Evolutionary conservation across 1,140 invertebrate species (phyloP).

Genomic region (Drosophila erecta): DNA sequence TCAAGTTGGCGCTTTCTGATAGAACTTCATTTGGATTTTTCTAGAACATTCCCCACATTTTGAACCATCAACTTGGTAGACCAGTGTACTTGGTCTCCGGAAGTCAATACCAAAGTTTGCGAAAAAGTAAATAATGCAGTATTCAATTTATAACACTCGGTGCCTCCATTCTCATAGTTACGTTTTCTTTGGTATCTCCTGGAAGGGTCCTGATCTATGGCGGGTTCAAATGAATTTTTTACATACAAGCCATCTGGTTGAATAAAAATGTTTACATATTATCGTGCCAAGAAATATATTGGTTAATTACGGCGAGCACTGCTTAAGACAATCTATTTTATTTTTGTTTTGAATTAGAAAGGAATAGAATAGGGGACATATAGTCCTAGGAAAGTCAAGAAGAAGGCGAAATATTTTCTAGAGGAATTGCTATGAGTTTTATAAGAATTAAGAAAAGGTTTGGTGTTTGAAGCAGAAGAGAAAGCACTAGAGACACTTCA

Average conservation of each 20-base stretch:
- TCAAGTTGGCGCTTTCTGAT: not conserved
- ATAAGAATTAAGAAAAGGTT: too few relatives aligned
- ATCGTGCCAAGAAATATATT: not conserved
- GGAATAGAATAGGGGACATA: too few relatives aligned
- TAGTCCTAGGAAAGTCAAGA: too few relatives aligned
- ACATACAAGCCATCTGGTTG: slow-evolving; percentile 6
- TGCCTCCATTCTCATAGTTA: not conserved
- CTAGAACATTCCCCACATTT: too few relatives aligned
- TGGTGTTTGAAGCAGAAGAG: too few relatives aligned
- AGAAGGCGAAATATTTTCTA: too few relatives aligned
- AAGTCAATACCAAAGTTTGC: not conserved
- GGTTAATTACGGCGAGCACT: not conserved
- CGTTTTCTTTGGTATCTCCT: slow-evolving; percentile 4
- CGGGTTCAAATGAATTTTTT: slow-evolving; percentile 6
- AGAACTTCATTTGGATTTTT: not conserved
- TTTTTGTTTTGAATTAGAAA: too few relatives aligned
- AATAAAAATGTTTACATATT: slow-evolving; percentile 4
- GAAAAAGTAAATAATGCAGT: slow-evolving; percentile 6
- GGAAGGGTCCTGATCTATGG: slow-evolving; percentile 2
- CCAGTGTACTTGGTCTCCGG: not conserved
- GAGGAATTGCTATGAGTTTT: too few relatives aligned
- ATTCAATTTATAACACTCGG: not conserved
- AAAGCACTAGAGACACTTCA: too few relatives aligned
- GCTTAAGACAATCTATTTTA: too few relatives aligned
- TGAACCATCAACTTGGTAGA: too few relatives aligned